Percentiles rank a stretch among this genome's conserved stretches.
Evolutionary conservation across 1,140 invertebrate genomes (phyloP).

Genomic region (Ceratina japonica): DNA sequence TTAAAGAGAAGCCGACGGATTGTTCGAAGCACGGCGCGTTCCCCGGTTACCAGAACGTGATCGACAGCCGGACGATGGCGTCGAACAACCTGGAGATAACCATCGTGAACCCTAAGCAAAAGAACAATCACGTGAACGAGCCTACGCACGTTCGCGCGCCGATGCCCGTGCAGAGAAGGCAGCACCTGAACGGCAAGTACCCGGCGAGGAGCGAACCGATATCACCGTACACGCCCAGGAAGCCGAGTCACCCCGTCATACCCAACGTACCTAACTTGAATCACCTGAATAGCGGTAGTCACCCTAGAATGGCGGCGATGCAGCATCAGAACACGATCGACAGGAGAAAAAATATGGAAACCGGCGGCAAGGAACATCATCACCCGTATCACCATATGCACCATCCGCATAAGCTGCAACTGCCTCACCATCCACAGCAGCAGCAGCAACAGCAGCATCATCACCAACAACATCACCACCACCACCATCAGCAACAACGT

Average conservation of each 20-base stretch:
- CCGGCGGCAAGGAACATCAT: conserved; percentile 49
- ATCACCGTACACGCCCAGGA: conserved; percentile 75
- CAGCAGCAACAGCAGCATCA: conserved; percentile 54
- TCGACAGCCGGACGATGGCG: conserved; percentile 75
- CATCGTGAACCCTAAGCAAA: conserved; percentile 73
- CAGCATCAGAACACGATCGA: conserved; percentile 67
- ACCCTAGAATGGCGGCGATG: conserved; percentile 50
- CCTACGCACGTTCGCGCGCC: conserved; percentile 56
- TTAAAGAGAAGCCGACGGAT: conserved; percentile 47
- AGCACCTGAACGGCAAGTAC: conserved; percentile 71
- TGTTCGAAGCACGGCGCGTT: conserved; percentile 46
- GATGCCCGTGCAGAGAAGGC: conserved; percentile 54
- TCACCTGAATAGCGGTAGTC: conserved; percentile 69
- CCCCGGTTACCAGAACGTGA: conserved; percentile 67
- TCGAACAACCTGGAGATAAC: conserved; percentile 78
- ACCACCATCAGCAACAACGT: conserved; percentile 57
- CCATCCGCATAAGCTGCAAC: conserved; percentile 50
- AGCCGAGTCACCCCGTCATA: conserved; percentile 71
- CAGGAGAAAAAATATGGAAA: conserved; percentile 70
- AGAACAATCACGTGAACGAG: conserved; percentile 44
- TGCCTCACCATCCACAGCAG: conserved; percentile 47
- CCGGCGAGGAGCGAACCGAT: conserved; percentile 68
- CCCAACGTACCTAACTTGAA: conserved; percentile 77
- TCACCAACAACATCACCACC: conserved; percentile 40
- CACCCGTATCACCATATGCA: conserved; percentile 53